Evolutionary conservation across 2,113 vertebrate genomes (phyloP).

Genomic region (Pomatostomus ruficeps): DNA sequence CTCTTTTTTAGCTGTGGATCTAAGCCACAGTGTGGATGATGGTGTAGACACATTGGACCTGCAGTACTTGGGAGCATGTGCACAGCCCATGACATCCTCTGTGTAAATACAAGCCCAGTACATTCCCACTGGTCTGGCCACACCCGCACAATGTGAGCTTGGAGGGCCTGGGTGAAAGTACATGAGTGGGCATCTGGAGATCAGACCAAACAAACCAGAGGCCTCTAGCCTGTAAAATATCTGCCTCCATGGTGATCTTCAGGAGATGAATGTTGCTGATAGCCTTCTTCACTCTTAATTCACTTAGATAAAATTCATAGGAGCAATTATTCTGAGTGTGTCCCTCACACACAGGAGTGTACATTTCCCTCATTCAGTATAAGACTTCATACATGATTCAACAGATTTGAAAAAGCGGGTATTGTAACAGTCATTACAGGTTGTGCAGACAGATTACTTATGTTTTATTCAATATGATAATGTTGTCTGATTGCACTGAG

Average conservation of each 20-base stretch:
- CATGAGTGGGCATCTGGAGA: not conserved
- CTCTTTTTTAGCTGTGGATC: not conserved
- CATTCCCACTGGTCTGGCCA: not conserved
- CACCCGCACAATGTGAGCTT: not conserved
- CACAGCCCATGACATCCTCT: not conserved
- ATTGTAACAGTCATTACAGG: not conserved
- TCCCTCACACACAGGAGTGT: not conserved
- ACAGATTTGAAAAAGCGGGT: not conserved
- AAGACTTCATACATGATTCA: not conserved
- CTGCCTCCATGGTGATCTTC: not conserved
- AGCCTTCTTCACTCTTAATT: not conserved
- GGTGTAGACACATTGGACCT: not conserved
- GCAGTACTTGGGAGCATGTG: not conserved
- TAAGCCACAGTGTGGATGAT: not conserved
- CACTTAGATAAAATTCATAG: not conserved
- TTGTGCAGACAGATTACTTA: slow-evolving; percentile 19
- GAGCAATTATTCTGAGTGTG: not conserved
- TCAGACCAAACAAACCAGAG: not conserved
- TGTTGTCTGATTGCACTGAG: not conserved
- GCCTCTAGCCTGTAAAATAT: not conserved
- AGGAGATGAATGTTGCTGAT: not conserved
- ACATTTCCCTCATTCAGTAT: not conserved
- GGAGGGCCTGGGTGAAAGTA: not conserved
- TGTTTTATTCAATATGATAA: slow-evolving; percentile 42
- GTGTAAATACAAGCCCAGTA: not conserved